phyloP scores from a whole-genome alignment of 2,888 invertebrate species.

The Pyrrhia umbra region DNA sequence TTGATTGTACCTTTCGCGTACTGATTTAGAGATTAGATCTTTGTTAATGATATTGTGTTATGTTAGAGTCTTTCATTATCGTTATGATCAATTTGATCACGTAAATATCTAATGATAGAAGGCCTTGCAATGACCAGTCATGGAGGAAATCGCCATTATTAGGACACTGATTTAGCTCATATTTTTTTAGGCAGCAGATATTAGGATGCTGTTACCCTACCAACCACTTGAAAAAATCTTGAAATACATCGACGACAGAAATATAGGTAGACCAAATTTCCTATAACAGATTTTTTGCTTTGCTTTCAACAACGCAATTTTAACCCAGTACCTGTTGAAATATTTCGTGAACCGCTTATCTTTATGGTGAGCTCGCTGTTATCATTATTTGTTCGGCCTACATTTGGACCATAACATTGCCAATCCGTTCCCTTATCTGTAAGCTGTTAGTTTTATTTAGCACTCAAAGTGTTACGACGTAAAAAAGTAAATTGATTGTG shows the following conservation, averaged over 20 bases:
- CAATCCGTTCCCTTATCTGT: conserved; percentile 65
- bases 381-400: conserved; percentile 69
- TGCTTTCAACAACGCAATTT: conserved; percentile 15
- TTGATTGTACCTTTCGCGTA: conserved; percentile 56
- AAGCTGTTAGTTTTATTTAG: conserved; percentile 57
- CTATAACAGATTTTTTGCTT: conserved; percentile 13
- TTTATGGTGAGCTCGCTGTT: conserved; percentile 59
- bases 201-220: background rate
- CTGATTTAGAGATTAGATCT: conserved; percentile 53
- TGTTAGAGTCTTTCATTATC: conserved; percentile 9
- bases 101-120: conserved; percentile 1
- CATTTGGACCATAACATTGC: conserved; percentile 65
- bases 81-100: conserved; percentile 27
- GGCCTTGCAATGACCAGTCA: background rate
- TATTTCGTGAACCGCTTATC: conserved; percentile 62
- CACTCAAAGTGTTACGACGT: conserved; percentile 48
- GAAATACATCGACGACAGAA: conserved; percentile 1
- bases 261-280: conserved; percentile 15
- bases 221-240: background rate
- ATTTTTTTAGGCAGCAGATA: background rate
- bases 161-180: background rate
- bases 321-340: conserved; percentile 53
- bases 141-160: background rate
- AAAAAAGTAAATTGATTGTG: conserved; percentile 43
- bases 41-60: conserved; percentile 49